Percentiles rank a stretch among this genome's conserved stretches.
These are phyloP conservation scores for Microcebus jonahi DNA, from an alignment of 2,113 vertebrate species.

Conservation along the genomic window DNA sequence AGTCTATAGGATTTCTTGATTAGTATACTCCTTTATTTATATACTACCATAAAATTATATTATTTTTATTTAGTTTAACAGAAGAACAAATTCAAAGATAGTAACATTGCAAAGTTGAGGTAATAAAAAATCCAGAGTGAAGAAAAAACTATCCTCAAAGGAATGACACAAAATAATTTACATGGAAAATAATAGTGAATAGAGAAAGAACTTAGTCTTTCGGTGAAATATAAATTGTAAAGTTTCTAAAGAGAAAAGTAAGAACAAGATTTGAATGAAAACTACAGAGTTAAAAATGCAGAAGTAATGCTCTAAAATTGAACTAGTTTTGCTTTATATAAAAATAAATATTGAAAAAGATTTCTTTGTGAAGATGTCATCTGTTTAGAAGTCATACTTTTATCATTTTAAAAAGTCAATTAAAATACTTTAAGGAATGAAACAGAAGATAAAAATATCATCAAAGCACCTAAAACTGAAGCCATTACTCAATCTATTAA, in stretches of 20 bases:
- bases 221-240: not conserved
- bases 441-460: not conserved
- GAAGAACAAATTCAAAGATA: not conserved
- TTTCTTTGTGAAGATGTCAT: not conserved
- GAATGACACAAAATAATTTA: not conserved
- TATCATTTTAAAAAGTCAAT: not conserved
- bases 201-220: not conserved
- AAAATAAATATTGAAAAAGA: not conserved
- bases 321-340: not conserved
- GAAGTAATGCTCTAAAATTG: not conserved
- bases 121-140: not conserved
- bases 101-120: not conserved
- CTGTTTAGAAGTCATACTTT: not conserved
- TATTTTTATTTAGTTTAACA: not conserved
- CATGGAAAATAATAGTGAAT: not conserved
- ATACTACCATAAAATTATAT: not conserved
- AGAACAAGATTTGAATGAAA: not conserved
- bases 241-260: not conserved
- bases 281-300: not conserved
- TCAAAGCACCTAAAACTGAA: not conserved
- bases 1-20: not conserved
- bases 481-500: not conserved
- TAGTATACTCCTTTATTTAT: not conserved
- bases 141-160: conserved; percentile 7
- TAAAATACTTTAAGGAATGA: not conserved